Percentiles rank a stretch among this genome's conserved stretches.
Evolutionary conservation across 1,140 invertebrate genomes (phyloP).

Genomic region (Globodera ellingtonae): DNA sequence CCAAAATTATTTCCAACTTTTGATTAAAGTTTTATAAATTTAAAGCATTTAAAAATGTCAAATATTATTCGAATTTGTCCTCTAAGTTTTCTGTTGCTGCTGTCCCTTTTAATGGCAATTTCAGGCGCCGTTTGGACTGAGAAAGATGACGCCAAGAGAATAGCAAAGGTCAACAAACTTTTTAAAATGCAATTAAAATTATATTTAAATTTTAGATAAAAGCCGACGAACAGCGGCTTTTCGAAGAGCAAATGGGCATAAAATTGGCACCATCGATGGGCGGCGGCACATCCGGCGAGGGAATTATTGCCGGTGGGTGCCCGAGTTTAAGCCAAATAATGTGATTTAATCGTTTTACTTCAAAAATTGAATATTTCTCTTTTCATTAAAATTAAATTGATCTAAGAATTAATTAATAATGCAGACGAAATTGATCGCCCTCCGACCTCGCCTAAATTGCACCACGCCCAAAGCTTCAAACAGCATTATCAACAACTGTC

Average conservation of each 20-base stretch:
- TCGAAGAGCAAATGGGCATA: constrained; percentile 19
- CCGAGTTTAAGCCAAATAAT: background rate
- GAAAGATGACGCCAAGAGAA: constrained; percentile 21
- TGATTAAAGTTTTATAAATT: too few species aligned
- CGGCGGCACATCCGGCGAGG: background rate
- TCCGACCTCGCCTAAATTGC: background rate
- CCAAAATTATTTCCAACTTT: too few species aligned
- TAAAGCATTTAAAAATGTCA: background rate
- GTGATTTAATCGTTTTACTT: background rate
- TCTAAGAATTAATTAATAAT: background rate
- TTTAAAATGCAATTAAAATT: background rate
- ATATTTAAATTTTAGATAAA: constrained; percentile 21
- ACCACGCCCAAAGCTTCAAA: background rate
- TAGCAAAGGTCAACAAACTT: constrained; percentile 2
- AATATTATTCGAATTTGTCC: background rate
- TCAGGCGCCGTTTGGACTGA: constrained; percentile 12
- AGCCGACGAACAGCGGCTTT: constrained; percentile 10
- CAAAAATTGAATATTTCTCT: background rate
- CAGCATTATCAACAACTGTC: background rate
- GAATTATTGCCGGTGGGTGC: background rate
- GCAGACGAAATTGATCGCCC: background rate
- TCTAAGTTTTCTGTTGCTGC: background rate
- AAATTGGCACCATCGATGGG: background rate
- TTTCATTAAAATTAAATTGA: constrained; percentile 1
- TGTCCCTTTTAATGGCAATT: background rate